phyloP scores from a whole-genome alignment of 92 coral and sea anemone species.

The Phenganax subtilis region DNA sequence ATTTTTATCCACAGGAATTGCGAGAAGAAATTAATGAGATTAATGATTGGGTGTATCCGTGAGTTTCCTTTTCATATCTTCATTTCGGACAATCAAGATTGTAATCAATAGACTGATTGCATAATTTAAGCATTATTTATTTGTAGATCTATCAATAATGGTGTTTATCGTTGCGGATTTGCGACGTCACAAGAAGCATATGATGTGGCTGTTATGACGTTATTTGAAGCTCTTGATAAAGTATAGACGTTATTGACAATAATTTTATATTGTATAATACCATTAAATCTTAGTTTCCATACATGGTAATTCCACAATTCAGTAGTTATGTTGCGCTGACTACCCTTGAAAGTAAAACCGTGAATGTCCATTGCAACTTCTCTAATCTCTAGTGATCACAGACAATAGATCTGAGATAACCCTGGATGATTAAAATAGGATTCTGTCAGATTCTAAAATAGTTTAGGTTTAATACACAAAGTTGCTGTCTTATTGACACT shows the following conservation, averaged over 20 bases:
- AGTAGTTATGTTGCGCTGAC: too few species aligned
- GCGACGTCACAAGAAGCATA: conserved; percentile 75
- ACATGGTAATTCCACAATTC: too few species aligned
- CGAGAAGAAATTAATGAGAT: conserved; percentile 67
- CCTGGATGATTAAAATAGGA: too few species aligned
- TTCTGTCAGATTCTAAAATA: too few species aligned
- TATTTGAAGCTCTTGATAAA: conserved; percentile 71
- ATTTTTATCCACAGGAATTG: conserved; percentile 62
- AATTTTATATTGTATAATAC: neutral
- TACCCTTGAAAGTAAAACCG: too few species aligned
- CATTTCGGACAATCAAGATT: neutral
- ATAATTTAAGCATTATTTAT: neutral
- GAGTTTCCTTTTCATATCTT: conserved; percentile 15
- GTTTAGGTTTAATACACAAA: too few species aligned
- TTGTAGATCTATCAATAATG: conserved; percentile 70
- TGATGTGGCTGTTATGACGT: conserved; percentile 59
- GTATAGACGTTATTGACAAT: conserved; percentile 25
- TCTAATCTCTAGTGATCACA: too few species aligned
- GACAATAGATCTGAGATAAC: too few species aligned
- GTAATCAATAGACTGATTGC: too few species aligned
- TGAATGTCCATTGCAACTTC: too few species aligned
- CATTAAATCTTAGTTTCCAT: too few species aligned
- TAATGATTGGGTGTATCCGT: conserved; percentile 85
- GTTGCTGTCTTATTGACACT: too few species aligned
- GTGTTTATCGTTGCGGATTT: conserved; percentile 86